Conservation (phyloP, 2,113 vertebrate species). For the Larimichthys polyactis region DNA sequence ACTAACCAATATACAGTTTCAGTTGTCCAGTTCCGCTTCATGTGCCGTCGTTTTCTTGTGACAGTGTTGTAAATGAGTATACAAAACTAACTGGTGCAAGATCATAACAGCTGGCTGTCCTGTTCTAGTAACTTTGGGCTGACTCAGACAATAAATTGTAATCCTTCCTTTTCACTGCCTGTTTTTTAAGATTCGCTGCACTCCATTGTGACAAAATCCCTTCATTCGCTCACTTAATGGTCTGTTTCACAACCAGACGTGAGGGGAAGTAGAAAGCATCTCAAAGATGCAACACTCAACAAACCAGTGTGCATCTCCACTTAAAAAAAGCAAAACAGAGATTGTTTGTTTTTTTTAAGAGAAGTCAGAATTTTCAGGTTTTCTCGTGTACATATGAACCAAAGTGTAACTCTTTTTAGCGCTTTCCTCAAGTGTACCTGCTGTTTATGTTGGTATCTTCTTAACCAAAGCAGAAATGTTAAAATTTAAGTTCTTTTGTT, state of each 20-base stretch:
- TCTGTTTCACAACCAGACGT: not conserved
- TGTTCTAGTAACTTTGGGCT: not conserved
- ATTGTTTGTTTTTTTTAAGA: slow-evolving; percentile 8
- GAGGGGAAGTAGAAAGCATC: not conserved
- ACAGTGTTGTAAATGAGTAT: not conserved
- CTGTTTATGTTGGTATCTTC: slow-evolving; percentile 45
- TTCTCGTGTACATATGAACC: slow-evolving; percentile 57
- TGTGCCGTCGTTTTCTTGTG: not conserved
- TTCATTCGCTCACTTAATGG: not conserved
- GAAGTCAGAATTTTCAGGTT: slow-evolving; percentile 20
- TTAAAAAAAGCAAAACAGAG: no score
- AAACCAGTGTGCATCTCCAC: not conserved
- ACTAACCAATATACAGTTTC: not conserved
- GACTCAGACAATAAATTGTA: not conserved
- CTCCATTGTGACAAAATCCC: not conserved
- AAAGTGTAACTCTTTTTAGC: slow-evolving; percentile 54
- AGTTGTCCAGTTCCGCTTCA: not conserved
- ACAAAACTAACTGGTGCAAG: not conserved
- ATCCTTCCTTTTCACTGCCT: slow-evolving; percentile 6
- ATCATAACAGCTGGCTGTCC: not conserved
- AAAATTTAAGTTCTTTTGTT: slow-evolving; percentile 16
- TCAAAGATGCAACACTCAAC: not conserved
- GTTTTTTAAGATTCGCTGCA: not conserved
- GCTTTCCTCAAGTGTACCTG: slow-evolving; percentile 49
- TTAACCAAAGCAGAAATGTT: slow-evolving; percentile 54